phyloP scores from a whole-genome alignment of 2,113 vertebrate species.

The Zapornia atra region DNA sequence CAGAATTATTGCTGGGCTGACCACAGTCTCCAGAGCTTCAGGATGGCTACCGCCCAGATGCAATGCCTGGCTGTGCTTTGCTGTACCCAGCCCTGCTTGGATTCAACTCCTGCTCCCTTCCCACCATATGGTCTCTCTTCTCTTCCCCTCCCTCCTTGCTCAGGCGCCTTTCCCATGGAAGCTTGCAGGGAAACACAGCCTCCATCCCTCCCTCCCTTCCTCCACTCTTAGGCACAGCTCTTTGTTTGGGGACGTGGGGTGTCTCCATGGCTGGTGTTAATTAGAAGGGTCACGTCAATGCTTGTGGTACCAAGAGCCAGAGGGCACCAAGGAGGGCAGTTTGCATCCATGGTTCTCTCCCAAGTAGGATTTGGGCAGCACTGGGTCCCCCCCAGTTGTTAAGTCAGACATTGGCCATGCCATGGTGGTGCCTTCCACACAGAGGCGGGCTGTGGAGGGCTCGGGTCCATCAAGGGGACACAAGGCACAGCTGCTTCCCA shows the following conservation, averaged over 20 bases:
- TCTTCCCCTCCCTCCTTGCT: neutral
- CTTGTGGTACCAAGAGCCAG: neutral
- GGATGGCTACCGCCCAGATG: accelerated
- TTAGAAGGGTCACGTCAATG: neutral
- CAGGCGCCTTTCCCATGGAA: neutral
- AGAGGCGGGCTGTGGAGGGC: neutral
- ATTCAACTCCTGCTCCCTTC: neutral
- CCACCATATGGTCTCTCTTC: neutral
- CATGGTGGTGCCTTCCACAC: neutral
- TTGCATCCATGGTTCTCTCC: neutral
- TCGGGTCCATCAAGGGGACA: accelerated
- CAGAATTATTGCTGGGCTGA: neutral
- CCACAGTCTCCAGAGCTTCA: neutral
- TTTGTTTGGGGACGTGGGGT: neutral
- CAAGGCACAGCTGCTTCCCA: neutral
- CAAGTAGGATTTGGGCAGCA: neutral
- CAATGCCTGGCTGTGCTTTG: neutral
- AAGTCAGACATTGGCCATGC: neutral
- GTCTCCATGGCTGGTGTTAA: neutral
- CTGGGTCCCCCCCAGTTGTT: neutral
- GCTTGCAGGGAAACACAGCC: neutral
- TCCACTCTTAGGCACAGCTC: neutral
- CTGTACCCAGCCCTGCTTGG: neutral
- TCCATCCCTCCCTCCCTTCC: neutral
- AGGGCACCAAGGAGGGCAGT: neutral